These are phyloP conservation scores for Apodemus agrarius DNA, from an alignment of 2,797 vertebrate genomes.

Conservation along the genomic window DNA sequence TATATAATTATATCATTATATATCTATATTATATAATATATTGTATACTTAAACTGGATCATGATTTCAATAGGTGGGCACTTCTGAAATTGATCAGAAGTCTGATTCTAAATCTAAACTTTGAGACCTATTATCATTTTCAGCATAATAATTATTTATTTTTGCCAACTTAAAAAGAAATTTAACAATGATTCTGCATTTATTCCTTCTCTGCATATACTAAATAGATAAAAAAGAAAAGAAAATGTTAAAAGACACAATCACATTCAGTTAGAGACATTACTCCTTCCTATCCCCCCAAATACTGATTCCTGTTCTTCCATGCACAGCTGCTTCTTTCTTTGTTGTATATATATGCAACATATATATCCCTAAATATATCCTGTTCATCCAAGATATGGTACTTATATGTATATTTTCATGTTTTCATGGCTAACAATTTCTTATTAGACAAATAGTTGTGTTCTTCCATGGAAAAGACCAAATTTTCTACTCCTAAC, in stretches of 20 bases:
- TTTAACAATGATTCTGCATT: background rate
- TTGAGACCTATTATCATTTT: background rate
- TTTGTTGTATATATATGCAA: background rate
- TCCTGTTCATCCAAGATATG: background rate
- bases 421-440: background rate
- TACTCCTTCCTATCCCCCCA: slow-evolving; percentile 34
- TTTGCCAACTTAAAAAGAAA: background rate
- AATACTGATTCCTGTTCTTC: background rate
- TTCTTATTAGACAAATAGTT: background rate
- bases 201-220: background rate
- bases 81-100: background rate
- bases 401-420: background rate
- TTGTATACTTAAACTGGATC: background rate
- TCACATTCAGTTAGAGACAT: slow-evolving; percentile 51
- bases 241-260: background rate
- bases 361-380: background rate
- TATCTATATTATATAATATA: no score
- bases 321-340: background rate
- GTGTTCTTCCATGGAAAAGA: background rate
- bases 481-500: background rate
- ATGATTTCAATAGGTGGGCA: background rate
- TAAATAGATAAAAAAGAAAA: background rate
- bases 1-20: no score
- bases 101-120: background rate
- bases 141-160: background rate